Conservation (phyloP, 2,888 invertebrate species). For the Acleris holmiana region DNA sequence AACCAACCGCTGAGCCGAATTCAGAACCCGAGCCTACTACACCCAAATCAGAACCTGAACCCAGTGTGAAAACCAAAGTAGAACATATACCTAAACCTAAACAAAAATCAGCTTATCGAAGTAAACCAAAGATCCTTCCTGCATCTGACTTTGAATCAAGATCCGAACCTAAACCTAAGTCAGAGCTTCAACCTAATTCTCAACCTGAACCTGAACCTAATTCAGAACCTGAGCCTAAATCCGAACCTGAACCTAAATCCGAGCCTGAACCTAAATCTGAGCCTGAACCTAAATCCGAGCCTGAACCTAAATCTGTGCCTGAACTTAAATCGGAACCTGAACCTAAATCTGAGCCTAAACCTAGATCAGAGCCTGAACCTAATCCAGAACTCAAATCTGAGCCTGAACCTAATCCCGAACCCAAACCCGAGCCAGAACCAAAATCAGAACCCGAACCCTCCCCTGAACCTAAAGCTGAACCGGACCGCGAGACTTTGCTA, state of each 20-base stretch:
- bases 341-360: slow-evolving; percentile 59
- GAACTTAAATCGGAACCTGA: slow-evolving; percentile 69
- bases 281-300: slow-evolving; percentile 68
- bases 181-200: slow-evolving; percentile 61
- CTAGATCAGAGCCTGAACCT: slow-evolving; percentile 63
- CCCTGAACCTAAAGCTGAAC: slow-evolving; percentile 62
- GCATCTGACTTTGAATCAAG: slow-evolving; percentile 70
- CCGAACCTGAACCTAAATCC: slow-evolving; percentile 58
- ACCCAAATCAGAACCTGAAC: slow-evolving; percentile 67
- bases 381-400: slow-evolving; percentile 67
- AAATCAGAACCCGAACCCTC: slow-evolving; percentile 49
- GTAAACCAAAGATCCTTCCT: slow-evolving; percentile 69
- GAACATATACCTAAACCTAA: slow-evolving; percentile 64
- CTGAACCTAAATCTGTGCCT: slow-evolving; percentile 54
- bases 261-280: slow-evolving; percentile 64
- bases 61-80: too few species aligned
- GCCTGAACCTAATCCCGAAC: slow-evolving; percentile 61
- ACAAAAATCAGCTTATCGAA: slow-evolving; percentile 69
- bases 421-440: slow-evolving; percentile 55
- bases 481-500: slow-evolving; percentile 78
- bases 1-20: slow-evolving; percentile 47
- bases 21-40: slow-evolving; percentile 53
- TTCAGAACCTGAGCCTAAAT: slow-evolving; percentile 60
- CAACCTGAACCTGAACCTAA: slow-evolving; percentile 68
- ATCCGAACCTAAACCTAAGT: slow-evolving; percentile 62